Evolutionary conservation across 1,140 invertebrate species (phyloP).

Genomic region (Saccostrea cuccullata): DNA sequence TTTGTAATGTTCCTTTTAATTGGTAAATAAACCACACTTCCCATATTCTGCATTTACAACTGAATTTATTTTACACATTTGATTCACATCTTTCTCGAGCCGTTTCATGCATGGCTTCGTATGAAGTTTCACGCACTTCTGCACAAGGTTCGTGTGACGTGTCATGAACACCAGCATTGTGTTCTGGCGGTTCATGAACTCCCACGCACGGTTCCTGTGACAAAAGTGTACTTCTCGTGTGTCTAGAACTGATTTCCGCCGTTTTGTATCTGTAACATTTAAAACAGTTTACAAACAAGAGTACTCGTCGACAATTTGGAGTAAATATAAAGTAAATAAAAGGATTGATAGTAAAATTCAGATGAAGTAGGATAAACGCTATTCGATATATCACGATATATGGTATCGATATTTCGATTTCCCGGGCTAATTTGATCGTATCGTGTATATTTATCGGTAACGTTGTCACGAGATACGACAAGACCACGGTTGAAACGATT

Average conservation of each 20-base stretch:
- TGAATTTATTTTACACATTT: no score
- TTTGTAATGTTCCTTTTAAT: no score
- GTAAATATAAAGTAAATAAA: slow-evolving; percentile 25
- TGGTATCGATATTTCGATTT: not conserved
- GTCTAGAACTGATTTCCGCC: not conserved
- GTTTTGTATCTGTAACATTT: not conserved
- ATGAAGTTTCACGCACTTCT: no score
- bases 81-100: no score
- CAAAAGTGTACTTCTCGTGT: slow-evolving; percentile 1
- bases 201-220: not conserved
- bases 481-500: not conserved
- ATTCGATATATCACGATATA: slow-evolving; percentile 16
- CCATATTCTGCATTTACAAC: no score
- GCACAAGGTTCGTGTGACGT: no score
- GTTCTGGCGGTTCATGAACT: not conserved
- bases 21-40: no score
- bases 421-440: not conserved
- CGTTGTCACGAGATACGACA: slow-evolving; percentile 3
- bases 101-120: no score
- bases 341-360: slow-evolving; percentile 16
- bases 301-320: not conserved
- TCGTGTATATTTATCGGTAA: slow-evolving; percentile 39
- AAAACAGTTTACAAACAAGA: not conserved
- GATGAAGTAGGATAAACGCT: slow-evolving; percentile 3
- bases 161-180: no score